Conservation (phyloP, 1,140 invertebrate species). For the Trigoniulus corallinus region DNA sequence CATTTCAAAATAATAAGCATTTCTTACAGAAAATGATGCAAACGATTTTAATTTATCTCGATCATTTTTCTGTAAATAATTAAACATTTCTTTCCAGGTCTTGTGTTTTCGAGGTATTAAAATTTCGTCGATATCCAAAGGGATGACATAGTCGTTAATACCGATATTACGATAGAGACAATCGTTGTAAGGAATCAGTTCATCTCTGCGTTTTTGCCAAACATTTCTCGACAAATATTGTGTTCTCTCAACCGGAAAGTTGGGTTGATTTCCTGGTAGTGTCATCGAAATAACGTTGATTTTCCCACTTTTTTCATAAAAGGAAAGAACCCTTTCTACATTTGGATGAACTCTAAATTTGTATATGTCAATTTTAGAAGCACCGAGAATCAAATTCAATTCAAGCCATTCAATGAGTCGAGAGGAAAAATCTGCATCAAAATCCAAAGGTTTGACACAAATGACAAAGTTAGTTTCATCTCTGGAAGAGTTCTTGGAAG, state of each 20-base stretch:
- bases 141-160: constrained; percentile 24
- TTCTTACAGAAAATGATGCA: constrained; percentile 23
- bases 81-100: constrained; percentile 22
- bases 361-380: constrained; percentile 43
- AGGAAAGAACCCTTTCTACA: constrained; percentile 32
- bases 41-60: constrained; percentile 16
- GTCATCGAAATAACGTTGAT: constrained; percentile 35
- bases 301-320: constrained; percentile 33
- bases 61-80: constrained; percentile 14
- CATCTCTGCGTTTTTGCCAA: constrained; percentile 49
- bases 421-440: constrained; percentile 39
- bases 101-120: constrained; percentile 24
- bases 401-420: constrained; percentile 49
- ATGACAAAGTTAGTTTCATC: constrained; percentile 34
- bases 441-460: constrained; percentile 51
- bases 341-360: constrained; percentile 36
- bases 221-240: constrained; percentile 31
- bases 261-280: constrained; percentile 32
- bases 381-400: constrained; percentile 43
- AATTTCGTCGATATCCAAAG: constrained; percentile 29
- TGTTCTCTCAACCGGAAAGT: constrained; percentile 20
- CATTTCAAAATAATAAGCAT: constrained; percentile 30
- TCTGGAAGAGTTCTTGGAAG: too few species aligned
- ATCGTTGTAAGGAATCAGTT: constrained; percentile 55
- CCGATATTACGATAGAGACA: constrained; percentile 37